Base-by-base conservation (phyloP, 2,113 vertebrate genomes). In the Rana temporaria region DNA sequence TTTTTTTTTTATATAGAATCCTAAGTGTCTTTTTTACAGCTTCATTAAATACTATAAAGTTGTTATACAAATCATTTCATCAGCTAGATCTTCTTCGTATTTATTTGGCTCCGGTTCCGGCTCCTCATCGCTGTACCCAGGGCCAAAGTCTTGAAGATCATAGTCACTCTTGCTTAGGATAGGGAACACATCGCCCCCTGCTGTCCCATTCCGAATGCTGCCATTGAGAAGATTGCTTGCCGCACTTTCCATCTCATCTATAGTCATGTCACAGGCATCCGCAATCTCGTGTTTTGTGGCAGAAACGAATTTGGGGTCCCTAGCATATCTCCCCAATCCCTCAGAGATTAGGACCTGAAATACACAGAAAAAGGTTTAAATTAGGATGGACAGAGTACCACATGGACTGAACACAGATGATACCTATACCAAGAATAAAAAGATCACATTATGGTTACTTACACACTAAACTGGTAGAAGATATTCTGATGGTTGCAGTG, bases 51-150 rank as follows among this genome's bases (percentile, higher is more conserved):
- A 95, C 96, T 99, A 99, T 96, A 99, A 98, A 87, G 96, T 97
- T 19, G 98, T 99, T 87, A 99, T 96, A 92, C 98, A 99, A 87
- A 99, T 99, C 97, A 99, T 99, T 90, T 99, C 98, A 55, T 98
- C 98, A 9, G 96, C 97, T 91, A 99, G 94, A 89, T 99, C 98
- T 90, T 99, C 98, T 91, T 99, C 98, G 0, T 98, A 98, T 83
- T 88, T 92, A 84, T 89, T 93, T 0, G 84, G 86, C 84, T 99
- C 98, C 0, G 96, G 95, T 87, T 99, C 98, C 0, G 96, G 95
- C 87, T 99, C 98, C 79, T 99, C 98, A 0, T 99, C 98, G 0
- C 98, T 99, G 90, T 97, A 99, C 86, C 96, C 96, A 34, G 94
- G 93, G 78, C 94, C 94, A 26, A 94, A 94, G 85, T 99, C 97